Percentiles rank a stretch among this genome's conserved stretches.
phyloP scores from a whole-genome alignment of 2,113 vertebrate genomes.

The Pongo abelii region DNA sequence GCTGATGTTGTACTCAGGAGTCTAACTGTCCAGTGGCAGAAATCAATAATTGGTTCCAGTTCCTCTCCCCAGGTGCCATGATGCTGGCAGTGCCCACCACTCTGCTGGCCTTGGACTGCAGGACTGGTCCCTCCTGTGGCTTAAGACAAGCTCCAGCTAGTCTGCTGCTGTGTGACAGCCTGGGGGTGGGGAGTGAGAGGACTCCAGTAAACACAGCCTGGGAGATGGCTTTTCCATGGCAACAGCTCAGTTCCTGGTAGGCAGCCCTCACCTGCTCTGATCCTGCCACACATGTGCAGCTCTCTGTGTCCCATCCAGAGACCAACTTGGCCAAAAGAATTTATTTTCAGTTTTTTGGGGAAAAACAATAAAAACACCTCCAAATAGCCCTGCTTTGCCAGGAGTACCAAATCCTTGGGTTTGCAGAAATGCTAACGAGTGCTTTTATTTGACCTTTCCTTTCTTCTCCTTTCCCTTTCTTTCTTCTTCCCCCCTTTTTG shows the following conservation, averaged over 20 bases:
- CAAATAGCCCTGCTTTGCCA: neutral
- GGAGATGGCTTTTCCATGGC: neutral
- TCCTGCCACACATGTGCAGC: neutral
- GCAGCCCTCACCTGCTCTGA: neutral
- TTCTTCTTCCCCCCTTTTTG: neutral
- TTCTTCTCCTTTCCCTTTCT: neutral
- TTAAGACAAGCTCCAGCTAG: neutral
- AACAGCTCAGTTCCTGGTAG: neutral
- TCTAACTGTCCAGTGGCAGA: neutral
- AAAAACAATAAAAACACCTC: neutral
- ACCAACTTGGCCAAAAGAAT: neutral
- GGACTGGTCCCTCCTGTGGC: neutral
- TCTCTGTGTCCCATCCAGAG: neutral
- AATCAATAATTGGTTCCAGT: neutral
- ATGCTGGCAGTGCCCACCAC: fast-evolving
- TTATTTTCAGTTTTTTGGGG: neutral
- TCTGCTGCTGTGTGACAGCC: neutral
- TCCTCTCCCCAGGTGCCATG: neutral
- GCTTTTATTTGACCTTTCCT: neutral
- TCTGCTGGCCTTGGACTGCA: neutral
- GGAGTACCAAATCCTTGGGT: neutral
- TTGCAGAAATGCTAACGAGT: neutral
- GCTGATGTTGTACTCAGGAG: fast-evolving
- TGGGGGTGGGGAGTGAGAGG: neutral
- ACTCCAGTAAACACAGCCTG: neutral